These are phyloP conservation scores for Drosophila multiciliata DNA, from an alignment of 2,888 invertebrate species.

Conservation along the genomic window DNA sequence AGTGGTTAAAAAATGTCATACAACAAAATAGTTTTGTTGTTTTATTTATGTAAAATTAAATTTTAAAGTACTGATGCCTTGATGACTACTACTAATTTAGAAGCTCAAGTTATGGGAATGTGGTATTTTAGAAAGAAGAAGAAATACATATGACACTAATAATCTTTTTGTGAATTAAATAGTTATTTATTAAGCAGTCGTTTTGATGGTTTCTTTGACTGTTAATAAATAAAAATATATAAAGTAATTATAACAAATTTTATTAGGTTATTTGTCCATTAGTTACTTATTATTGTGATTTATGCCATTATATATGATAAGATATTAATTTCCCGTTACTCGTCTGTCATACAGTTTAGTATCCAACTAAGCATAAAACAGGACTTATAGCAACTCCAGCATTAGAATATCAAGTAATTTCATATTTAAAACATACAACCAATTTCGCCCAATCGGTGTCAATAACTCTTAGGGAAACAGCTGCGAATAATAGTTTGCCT, in stretches of 20 bases:
- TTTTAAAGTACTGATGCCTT: neutral
- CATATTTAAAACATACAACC: neutral
- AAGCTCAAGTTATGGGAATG: neutral
- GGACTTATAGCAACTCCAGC: neutral
- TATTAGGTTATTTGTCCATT: neutral
- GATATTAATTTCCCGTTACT: neutral
- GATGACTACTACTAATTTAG: neutral
- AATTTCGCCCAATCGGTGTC: neutral
- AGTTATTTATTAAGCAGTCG: neutral
- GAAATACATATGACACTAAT: neutral
- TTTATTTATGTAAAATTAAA: neutral
- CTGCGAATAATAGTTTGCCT: neutral
- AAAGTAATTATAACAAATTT: neutral
- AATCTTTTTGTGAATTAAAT: neutral
- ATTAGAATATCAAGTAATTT: neutral
- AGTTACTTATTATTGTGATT: neutral
- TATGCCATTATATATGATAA: neutral
- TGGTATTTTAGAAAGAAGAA: neutral
- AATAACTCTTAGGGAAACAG: constrained; percentile 6
- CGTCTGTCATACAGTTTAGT: neutral
- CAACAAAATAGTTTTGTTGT: neutral
- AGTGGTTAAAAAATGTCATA: neutral
- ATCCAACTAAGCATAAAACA: neutral
- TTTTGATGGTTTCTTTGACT: neutral
- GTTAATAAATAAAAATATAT: neutral